Evolutionary conservation across 2,888 invertebrate species (phyloP).

Genomic region (Ephialtes manifestator): DNA sequence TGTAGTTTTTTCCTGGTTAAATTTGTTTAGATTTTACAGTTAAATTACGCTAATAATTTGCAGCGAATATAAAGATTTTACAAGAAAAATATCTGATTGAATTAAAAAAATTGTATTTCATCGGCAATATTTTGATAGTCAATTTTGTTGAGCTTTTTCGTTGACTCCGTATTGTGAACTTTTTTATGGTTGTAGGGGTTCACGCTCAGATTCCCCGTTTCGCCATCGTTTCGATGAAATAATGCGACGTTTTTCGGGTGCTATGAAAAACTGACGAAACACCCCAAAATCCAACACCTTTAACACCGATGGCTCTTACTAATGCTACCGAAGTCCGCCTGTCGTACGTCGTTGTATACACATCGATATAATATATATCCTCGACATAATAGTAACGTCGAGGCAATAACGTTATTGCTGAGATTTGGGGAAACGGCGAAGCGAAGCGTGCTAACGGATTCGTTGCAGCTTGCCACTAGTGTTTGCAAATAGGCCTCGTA

Average conservation of each 20-base stretch:
- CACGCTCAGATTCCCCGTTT: slow-evolving; percentile 22
- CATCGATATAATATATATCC: slow-evolving; percentile 81
- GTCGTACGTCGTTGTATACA: slow-evolving; percentile 78
- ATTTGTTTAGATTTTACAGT: too few relatives aligned
- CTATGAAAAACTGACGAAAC: slow-evolving; percentile 76
- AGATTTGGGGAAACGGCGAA: slow-evolving; percentile 85
- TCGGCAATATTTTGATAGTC: slow-evolving; percentile 1
- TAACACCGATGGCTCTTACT: slow-evolving; percentile 57
- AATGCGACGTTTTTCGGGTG: slow-evolving; percentile 30
- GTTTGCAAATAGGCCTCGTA: slow-evolving; percentile 85
- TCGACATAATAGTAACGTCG: slow-evolving; percentile 81
- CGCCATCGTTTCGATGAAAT: slow-evolving; percentile 21
- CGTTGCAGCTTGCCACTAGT: slow-evolving; percentile 84
- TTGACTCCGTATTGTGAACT: slow-evolving; percentile 23
- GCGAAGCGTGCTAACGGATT: slow-evolving; percentile 83
- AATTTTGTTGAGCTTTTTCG: slow-evolving; percentile 27
- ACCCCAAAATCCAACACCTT: slow-evolving; percentile 82
- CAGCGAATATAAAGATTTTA: neutral
- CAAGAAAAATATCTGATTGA: neutral
- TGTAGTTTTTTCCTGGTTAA: too few relatives aligned
- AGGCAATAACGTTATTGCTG: slow-evolving; percentile 83
- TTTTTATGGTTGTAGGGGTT: slow-evolving; percentile 29
- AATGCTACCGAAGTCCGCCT: slow-evolving; percentile 73
- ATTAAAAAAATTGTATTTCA: neutral
- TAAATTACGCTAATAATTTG: too few relatives aligned